Conservation (phyloP, 2,113 vertebrate species). For the Halcyon senegalensis region DNA sequence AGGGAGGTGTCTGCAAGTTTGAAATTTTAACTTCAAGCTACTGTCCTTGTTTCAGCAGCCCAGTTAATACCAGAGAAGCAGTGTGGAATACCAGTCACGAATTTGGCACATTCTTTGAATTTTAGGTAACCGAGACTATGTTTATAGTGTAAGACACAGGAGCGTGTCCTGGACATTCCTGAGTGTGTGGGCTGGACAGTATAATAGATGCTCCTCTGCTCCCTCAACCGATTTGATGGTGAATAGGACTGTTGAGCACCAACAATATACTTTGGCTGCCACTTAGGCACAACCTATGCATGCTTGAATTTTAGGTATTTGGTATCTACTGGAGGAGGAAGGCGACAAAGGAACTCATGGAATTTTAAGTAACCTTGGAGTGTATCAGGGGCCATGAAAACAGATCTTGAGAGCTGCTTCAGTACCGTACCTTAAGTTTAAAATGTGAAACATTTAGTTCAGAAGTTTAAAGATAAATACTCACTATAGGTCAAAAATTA, state of each 20-base stretch:
- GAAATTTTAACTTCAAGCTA: not conserved
- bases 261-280: not conserved
- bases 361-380: not conserved
- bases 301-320: not conserved
- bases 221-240: rapidly evolving
- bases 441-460: not conserved
- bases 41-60: not conserved
- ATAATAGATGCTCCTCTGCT: not conserved
- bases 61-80: not conserved
- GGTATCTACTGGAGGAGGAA: not conserved
- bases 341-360: rapidly evolving
- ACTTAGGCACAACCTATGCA: not conserved
- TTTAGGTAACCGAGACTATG: not conserved
- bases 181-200: rapidly evolving
- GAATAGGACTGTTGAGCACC: not conserved
- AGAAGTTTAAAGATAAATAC: not conserved
- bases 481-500: not conserved
- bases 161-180: rapidly evolving
- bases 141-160: not conserved
- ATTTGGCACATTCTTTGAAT: not conserved
- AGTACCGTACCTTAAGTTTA: not conserved
- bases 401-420: not conserved
- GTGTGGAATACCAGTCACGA: not conserved
- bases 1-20: not conserved
- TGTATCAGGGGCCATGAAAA: not conserved